A percentile compares a stretch with the other conserved stretches of the same genome.
Conservation (phyloP, 2,888 invertebrate species). For the Lithophane semibrunnea region DNA sequence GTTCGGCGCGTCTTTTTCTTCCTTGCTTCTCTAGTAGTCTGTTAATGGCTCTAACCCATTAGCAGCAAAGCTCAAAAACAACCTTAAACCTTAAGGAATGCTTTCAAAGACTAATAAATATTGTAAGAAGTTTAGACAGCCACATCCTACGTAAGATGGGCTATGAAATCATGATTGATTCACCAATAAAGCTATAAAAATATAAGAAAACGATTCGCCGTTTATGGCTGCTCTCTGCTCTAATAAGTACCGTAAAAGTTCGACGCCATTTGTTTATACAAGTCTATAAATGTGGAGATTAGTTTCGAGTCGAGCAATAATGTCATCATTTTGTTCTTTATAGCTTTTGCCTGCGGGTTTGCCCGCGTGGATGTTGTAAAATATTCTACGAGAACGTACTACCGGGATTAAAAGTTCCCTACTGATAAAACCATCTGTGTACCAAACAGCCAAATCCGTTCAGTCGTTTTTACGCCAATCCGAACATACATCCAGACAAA, state of each 20-base stretch:
- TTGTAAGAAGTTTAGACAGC: not conserved
- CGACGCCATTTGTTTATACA: conserved; percentile 31
- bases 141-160: conserved; percentile 22
- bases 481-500: too few species aligned
- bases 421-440: too few species aligned
- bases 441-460: too few species aligned
- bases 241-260: conserved; percentile 18
- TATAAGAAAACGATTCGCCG: conserved; percentile 1
- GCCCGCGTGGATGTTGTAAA: too few species aligned
- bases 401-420: too few species aligned
- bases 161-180: conserved; percentile 36
- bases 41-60: conserved; percentile 1
- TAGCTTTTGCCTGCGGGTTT: not conserved
- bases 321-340: not conserved
- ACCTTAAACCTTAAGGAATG: not conserved
- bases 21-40: not conserved
- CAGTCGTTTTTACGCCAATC: too few species aligned
- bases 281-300: conserved; percentile 20
- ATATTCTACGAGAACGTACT: too few species aligned
- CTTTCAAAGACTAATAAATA: conserved; percentile 16
- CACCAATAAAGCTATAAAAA: conserved; percentile 45
- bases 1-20: not conserved
- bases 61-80: not conserved
- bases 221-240: conserved; percentile 27
- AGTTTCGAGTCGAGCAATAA: conserved; percentile 8